Conservation (phyloP, 2,113 vertebrate species). For the Mus spicilegus region DNA sequence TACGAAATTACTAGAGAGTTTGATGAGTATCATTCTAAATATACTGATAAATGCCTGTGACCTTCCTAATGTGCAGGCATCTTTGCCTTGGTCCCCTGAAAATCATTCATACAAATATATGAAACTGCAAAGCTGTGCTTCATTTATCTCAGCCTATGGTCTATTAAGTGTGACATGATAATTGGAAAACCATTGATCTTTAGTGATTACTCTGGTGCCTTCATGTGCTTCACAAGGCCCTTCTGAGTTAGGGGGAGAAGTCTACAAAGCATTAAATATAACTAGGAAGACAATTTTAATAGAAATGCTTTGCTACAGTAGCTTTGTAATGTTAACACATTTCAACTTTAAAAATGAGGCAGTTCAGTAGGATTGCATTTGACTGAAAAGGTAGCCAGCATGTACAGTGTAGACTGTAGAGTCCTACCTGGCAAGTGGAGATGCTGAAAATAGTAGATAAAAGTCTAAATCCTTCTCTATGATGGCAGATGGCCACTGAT, state of each 20-base stretch:
- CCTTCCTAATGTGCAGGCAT: neutral
- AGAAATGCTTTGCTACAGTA: constrained; percentile 74
- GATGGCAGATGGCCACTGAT: neutral
- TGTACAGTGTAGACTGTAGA: neutral
- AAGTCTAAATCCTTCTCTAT: neutral
- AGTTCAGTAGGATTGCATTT: constrained; percentile 65
- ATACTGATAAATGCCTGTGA: neutral
- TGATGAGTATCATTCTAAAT: constrained; percentile 30
- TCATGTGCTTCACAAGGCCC: constrained; percentile 62
- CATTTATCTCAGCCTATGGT: constrained; percentile 77
- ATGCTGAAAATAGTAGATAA: neutral
- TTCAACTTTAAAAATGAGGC: constrained; percentile 81
- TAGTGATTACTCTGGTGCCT: constrained; percentile 77
- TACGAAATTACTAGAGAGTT: neutral
- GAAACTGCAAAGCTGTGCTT: constrained; percentile 66
- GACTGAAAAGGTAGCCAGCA: constrained; percentile 62
- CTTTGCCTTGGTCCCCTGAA: constrained; percentile 57
- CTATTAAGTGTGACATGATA: constrained; percentile 77
- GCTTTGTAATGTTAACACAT: constrained; percentile 74
- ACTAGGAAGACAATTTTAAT: constrained; percentile 74
- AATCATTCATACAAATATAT: constrained; percentile 71
- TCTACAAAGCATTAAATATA: constrained; percentile 76
- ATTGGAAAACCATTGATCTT: constrained; percentile 81
- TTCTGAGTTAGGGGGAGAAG: constrained; percentile 68
- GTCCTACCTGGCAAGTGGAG: neutral